Evolutionary conservation across 2,113 vertebrate genomes (phyloP).

Genomic region (Ceyx margarethae): DNA sequence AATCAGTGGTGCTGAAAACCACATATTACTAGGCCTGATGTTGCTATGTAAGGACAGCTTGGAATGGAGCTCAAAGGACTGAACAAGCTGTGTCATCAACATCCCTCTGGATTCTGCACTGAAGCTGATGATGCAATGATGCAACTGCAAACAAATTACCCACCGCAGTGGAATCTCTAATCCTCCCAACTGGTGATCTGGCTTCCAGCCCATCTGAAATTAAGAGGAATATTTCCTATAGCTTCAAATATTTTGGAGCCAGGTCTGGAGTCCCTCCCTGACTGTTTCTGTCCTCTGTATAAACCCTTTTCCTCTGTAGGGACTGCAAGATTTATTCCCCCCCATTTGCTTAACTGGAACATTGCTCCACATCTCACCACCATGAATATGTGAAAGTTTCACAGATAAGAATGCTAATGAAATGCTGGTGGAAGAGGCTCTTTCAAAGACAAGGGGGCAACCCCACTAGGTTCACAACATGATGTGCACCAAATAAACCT

Average conservation of each 20-base stretch:
- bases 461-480: not conserved
- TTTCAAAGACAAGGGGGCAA: not conserved
- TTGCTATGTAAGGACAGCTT: not conserved
- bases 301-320: not conserved
- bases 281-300: not conserved
- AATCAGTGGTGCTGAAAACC: not conserved
- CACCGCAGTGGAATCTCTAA: not conserved
- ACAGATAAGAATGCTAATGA: not conserved
- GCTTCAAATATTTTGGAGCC: not conserved
- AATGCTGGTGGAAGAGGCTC: not conserved
- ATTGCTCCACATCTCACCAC: not conserved
- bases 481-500: not conserved
- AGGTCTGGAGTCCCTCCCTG: not conserved
- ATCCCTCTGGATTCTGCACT: not conserved
- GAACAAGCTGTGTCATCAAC: not conserved
- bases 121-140: slow-evolving; percentile 5
- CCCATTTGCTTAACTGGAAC: not conserved
- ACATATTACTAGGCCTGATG: not conserved
- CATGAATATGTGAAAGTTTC: not conserved
- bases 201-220: not conserved
- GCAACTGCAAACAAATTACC: slow-evolving; percentile 20
- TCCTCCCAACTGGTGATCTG: slow-evolving; percentile 31
- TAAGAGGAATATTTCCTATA: slow-evolving; percentile 3
- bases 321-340: not conserved
- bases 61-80: not conserved